phyloP scores from a whole-genome alignment of 2,113 vertebrate genomes.

The Neomonachus schauinslandi region DNA sequence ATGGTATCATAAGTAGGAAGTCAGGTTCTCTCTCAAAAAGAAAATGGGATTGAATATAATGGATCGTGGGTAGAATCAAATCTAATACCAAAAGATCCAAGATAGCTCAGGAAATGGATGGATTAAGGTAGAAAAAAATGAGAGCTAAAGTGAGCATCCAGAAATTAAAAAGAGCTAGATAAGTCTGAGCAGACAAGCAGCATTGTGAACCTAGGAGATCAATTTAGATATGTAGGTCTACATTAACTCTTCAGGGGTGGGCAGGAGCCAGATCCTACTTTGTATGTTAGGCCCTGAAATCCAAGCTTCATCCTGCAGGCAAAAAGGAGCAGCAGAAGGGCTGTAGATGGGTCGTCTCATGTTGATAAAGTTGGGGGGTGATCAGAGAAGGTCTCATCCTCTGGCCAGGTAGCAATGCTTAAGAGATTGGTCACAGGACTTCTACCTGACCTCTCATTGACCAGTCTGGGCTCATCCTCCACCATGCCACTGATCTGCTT shows the following conservation, averaged over 20 bases:
- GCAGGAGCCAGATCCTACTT: background rate
- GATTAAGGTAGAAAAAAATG: background rate
- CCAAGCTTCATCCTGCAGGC: background rate
- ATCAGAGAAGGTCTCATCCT: background rate
- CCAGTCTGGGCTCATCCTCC: background rate
- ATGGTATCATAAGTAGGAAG: background rate
- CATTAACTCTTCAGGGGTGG: background rate
- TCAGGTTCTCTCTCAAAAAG: background rate
- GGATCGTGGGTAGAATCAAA: background rate
- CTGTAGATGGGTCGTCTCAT: background rate
- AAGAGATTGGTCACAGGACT: background rate
- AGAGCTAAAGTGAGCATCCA: background rate
- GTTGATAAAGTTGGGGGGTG: background rate
- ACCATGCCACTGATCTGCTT: background rate
- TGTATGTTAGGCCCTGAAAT: background rate
- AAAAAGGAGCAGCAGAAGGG: background rate
- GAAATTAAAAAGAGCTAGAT: background rate
- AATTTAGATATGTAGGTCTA: background rate
- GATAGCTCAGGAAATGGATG: background rate
- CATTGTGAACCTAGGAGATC: background rate
- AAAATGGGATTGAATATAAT: background rate
- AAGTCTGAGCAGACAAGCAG: background rate
- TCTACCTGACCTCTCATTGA: background rate
- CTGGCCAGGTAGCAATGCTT: background rate
- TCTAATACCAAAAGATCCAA: background rate